Conservation (phyloP, 2,797 vertebrate species). For the Holocentrus rufus region DNA sequence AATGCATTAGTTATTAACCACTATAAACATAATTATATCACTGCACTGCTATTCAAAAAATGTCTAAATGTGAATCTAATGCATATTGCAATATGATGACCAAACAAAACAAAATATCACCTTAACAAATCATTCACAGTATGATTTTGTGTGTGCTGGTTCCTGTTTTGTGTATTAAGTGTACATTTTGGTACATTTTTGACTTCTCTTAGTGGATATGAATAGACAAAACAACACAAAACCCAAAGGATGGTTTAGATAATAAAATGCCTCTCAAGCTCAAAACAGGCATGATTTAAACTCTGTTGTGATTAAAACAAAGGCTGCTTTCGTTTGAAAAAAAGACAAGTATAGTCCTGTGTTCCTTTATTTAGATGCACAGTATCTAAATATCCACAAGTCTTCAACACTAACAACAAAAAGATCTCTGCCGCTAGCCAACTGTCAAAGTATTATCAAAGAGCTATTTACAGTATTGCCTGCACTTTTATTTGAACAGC, state of each 20-base stretch:
- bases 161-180: neutral
- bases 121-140: neutral
- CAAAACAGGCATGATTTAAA: constrained; percentile 44
- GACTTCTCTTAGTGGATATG: constrained; percentile 46
- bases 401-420: constrained; percentile 42
- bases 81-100: neutral
- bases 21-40: too few species aligned
- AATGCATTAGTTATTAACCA: too few species aligned
- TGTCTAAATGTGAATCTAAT: too few species aligned
- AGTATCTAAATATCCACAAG: constrained; percentile 26
- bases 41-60: neutral
- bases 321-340: constrained; percentile 27
- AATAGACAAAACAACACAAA: constrained; percentile 27
- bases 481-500: constrained; percentile 49
- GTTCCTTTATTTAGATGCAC: constrained; percentile 73
- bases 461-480: constrained; percentile 68
- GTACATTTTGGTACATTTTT: neutral
- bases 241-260: constrained; percentile 16
- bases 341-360: constrained; percentile 59
- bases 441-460: constrained; percentile 73
- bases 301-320: constrained; percentile 54
- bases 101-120: neutral
- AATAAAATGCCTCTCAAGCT: constrained; percentile 23
- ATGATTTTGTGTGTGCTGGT: neutral
- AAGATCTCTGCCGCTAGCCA: constrained; percentile 46